These are phyloP conservation scores for Grammomys surdaster DNA, from an alignment of 2,113 vertebrate genomes.

Conservation along the genomic window DNA sequence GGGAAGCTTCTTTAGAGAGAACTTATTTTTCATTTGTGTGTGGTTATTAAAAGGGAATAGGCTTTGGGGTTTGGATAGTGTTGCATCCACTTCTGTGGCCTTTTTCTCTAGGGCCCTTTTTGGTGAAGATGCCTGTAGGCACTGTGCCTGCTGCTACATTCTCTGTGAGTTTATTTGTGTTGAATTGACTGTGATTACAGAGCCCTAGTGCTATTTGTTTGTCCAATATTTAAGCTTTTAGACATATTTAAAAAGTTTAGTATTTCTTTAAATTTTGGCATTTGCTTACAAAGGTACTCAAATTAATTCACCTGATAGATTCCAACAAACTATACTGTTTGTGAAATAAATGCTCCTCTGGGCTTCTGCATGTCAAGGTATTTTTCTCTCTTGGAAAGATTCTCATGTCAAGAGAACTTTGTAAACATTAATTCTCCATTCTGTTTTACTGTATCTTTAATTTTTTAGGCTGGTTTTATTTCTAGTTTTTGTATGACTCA, in stretches of 20 bases:
- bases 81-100: background rate
- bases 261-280: background rate
- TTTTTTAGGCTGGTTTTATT: background rate
- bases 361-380: background rate
- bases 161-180: background rate
- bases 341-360: background rate
- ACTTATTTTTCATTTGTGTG: background rate
- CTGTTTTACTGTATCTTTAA: background rate
- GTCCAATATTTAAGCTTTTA: background rate
- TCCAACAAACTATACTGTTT: background rate
- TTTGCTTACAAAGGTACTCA: background rate
- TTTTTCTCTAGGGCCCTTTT: rapidly evolving
- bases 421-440: background rate
- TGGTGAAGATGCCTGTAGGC: too few relatives aligned
- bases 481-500: background rate
- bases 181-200: background rate
- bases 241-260: background rate
- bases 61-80: too few relatives aligned
- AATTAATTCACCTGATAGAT: background rate
- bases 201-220: background rate
- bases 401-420: background rate
- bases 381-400: background rate
- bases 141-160: background rate
- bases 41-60: background rate
- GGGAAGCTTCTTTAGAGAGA: background rate